Conservation (phyloP, 2,888 invertebrate genomes). For the Lamellibrachia columna region DNA sequence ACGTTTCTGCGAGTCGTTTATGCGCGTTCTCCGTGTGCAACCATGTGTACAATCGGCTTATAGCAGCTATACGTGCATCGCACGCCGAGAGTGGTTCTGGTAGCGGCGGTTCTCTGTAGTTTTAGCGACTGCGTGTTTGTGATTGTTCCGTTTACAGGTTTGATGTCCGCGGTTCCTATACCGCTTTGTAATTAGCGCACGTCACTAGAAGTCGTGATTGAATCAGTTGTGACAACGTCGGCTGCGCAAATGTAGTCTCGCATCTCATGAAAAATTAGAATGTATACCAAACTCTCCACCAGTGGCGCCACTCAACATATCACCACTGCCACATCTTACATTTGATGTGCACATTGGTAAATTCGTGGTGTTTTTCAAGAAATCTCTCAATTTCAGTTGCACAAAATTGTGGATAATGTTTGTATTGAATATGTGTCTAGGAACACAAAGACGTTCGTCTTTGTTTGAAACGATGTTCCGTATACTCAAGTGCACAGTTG, state of each 20-base stretch:
- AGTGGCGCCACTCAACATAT: too few relatives aligned
- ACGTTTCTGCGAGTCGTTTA: not conserved
- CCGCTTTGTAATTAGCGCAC: not conserved
- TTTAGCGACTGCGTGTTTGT: not conserved
- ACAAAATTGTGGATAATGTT: too few relatives aligned
- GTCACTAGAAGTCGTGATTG: not conserved
- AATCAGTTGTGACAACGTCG: conserved; percentile 2
- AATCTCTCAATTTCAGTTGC: too few relatives aligned
- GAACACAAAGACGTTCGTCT: too few relatives aligned
- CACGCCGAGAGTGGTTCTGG: not conserved
- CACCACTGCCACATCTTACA: too few relatives aligned
- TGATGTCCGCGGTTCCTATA: not conserved
- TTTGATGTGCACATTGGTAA: too few relatives aligned
- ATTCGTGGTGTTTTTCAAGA: too few relatives aligned
- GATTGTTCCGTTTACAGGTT: not conserved
- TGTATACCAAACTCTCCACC: too few relatives aligned
- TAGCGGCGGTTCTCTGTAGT: not conserved
- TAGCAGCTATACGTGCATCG: not conserved
- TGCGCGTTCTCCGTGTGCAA: not conserved
- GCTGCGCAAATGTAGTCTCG: not conserved
- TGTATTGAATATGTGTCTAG: too few relatives aligned
- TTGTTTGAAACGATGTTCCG: too few relatives aligned
- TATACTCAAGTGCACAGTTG: too few relatives aligned
- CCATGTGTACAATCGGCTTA: conserved; percentile 5
- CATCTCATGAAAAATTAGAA: not conserved